Evolutionary conservation across 2,113 vertebrate genomes (phyloP), one percentile per base, ranked within the genome.

Genomic region (Gasterosteus nipponicus): DNA sequence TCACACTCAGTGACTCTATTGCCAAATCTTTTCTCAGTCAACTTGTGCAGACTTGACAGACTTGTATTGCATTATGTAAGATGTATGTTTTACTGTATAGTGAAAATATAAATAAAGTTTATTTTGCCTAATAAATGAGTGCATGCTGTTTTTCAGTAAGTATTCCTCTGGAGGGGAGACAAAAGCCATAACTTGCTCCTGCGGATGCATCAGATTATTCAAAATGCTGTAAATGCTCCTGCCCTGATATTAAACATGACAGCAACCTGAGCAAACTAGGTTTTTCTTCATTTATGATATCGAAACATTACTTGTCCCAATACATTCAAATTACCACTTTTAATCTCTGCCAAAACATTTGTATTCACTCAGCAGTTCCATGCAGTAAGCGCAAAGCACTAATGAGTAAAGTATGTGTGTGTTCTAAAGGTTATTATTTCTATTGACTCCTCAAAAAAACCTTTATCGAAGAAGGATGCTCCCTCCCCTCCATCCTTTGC

Each of bases 61-160:
- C 0, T 2, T 76, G 18, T 61, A 53, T 26, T 76, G 10, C 19
- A 61, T 12, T 76, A 10, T 73, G 53, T 58, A n/a, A 69, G 29
- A 5, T 16, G 57, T 8, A 15, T 7, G 38, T 42, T 42, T 35
- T 10, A 56, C 2, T 79, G 26, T 79, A 14, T 63, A 16, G 46
- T 41, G 11, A 42, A 76, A 53, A 64, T 75, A 69, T 73, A 1
- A 90, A 87, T 90, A 91, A 89, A 89, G 73, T 80, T 75, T 87
- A 83, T 87, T 87, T 89, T 85, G 15, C 44, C 19, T 38, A 54
- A 73, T 7, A 10, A n/a, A 29, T 18, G 14, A 18, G 33, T 1
- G n/a, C 9, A 35, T 44, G 22, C 11, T 69, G 29, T 64, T 56
- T 60, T 71, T 75, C 22, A 69, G 1, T 53, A 58, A 22, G 51